Evolutionary conservation across 2,113 vertebrate genomes (phyloP), one percentile per base, ranked within the genome.

Genomic region (Tringa solitaria): DNA sequence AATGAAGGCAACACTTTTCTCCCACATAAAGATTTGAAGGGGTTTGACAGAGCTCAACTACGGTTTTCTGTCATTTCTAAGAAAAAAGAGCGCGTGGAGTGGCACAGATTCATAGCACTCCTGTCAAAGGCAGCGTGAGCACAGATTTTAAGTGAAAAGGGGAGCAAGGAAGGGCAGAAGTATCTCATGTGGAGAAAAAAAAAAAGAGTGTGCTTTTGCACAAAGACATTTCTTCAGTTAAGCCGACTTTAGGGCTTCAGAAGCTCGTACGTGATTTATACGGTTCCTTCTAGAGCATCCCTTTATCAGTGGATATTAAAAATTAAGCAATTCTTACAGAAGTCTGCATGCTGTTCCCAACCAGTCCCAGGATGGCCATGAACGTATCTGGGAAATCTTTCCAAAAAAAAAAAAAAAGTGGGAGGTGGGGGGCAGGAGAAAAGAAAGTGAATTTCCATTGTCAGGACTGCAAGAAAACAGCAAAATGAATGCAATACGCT

Each of bases 401-500:
- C 17, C 0, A 0, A 23, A 43, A 73, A 53, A 0, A 23, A 43
- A 73, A 53, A 53, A 68, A 61, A 37, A 8, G 33, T 0, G 5
- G 18, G 21, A 39, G 11, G 10, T 73, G 3, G 28, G n/a, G 27
- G 6, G 13, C 10, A 70, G 22, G 28, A 84, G 20, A 53, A 90
- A 92, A 59, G 16, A 73, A 74, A 84, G 12, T 35, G 32, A 59
- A 72, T 60, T 69, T 50, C 14, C 9, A 7, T 77, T 91, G 80
- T 73, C 30, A 60, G n/a, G 23, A 61, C 27, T 69, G 30, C 12
- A 74, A 87, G 50, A 77, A 73, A 91, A 20, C 4, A 77, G 50
- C 12, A 73, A 87, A 83, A 91, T 68, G 20, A 26, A 39, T 43
- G 10, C 8, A 6, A 39, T 81, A 16, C 1, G 1, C 6, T 81